Base-by-base conservation (phyloP, 2,113 vertebrate genomes). In the Antennarius striatus region DNA sequence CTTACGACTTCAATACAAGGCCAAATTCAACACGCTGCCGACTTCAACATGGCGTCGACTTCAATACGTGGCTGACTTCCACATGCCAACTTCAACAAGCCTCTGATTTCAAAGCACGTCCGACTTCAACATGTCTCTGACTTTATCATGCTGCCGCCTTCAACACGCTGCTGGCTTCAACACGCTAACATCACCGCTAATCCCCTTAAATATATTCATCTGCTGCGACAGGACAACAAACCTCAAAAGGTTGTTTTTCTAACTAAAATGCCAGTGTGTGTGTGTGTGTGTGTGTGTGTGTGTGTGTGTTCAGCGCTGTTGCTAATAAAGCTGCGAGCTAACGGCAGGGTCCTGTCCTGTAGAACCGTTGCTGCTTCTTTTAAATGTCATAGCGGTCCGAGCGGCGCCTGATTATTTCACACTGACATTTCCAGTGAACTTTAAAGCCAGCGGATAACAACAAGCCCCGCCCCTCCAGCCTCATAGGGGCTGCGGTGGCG, bases 381-480 rank as follows among this genome's bases (percentile, higher is more conserved):
- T 82, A 91, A 93, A 93, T 93, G 92, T 90, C 92, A 93, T 68
- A 85, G 79, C 62, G 43, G 75, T 69, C 75, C 84, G 84, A 85
- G 86, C 89, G 75, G 16, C 17, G 80, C 84, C 81, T 90, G 90
- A 91, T 91, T 93, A 92, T 88, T 89, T 86, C 81, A 91, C 86
- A 88, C 75, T 91, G 92, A 91, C 92, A 93, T 93, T 93, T 92
- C 78, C 65, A 60, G 73, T 93, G 92, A 93, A 93, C 90, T 92
- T 93, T 92, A 90, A 90, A 88, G 86, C 70, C 85, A 79, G 50
- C 57, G 83, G 91, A 91, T 89, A 93, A 92, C 84, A 86, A 83
- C 73, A 58, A 74, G 77, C 79, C 67, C 1, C 22, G 22, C 22
- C 77, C 83, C 86, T 87, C 80, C 68, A 68, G 76, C 85, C 79